phyloP scores from a whole-genome alignment of 1,140 invertebrate species.

The Saccostrea cuccullata region DNA sequence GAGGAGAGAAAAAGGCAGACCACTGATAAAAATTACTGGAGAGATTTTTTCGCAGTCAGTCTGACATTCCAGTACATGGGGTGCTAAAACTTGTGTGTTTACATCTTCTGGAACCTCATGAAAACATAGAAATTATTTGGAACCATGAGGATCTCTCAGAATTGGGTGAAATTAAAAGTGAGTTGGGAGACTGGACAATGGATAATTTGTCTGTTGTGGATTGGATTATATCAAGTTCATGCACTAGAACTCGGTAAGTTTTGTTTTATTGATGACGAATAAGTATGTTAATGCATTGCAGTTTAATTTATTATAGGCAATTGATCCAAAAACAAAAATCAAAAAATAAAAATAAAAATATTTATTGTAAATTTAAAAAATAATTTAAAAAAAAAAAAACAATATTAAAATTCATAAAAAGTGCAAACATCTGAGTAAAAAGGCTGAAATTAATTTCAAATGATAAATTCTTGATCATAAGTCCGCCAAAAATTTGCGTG shows the following conservation, averaged over 20 bases:
- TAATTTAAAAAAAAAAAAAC: no score
- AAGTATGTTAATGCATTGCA: not conserved
- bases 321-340: not conserved
- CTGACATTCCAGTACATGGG: conserved; percentile 11
- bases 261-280: not conserved
- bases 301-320: not conserved
- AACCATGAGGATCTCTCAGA: conserved; percentile 9
- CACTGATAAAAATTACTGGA: not conserved
- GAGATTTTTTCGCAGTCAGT: not conserved
- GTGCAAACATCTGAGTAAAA: not conserved
- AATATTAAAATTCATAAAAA: no score
- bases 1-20: conserved; percentile 7
- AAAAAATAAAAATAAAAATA: no score
- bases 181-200: not conserved
- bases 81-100: conserved; percentile 18
- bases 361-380: no score
- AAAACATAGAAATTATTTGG: not conserved
- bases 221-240: conserved; percentile 12
- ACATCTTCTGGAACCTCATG: not conserved
- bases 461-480: not conserved
- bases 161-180: conserved; percentile 25
- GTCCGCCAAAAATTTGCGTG: not conserved
- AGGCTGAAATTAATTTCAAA: not conserved
- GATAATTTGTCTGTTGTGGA: not conserved
- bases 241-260: not conserved